Base-by-base conservation (phyloP, 2,797 vertebrate species). In the Knipowitschia caucasica region DNA sequence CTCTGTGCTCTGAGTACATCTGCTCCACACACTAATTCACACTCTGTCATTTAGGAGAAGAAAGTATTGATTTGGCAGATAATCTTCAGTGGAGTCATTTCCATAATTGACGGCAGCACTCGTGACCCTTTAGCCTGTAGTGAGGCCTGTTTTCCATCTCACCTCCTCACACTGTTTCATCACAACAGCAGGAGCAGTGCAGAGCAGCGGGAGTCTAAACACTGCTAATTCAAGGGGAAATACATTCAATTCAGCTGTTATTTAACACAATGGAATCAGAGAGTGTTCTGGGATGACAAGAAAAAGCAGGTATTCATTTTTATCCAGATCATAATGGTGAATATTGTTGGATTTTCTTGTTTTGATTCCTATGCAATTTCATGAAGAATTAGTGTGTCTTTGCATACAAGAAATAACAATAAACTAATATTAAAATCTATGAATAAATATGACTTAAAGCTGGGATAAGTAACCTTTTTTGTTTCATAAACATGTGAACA, bases 41-140 rank as follows among this genome's bases (percentile, higher is more conserved):
- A 55, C 52, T 53, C 5, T 42, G 59, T 67, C 47, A 62, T 63
- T 50, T 59, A 36, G 30, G 60, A 67, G 27, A 54, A 63, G 52
- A 73, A 64, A 50, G 15, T n/a, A 82, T 72, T 21, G 75, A 79
- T 68, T 68, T 64, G 56, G 46, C 5, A 39, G 24, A 18, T 60
- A 71, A 69, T 76, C 49, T 59, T 34, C 31, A 56, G 52, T 75
- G 70, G 75, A 64, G 50, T 67, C 5, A 67, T 78, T 71, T 69
- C 62, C 66, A 59, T 68, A 59, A 58, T 2, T 67, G 70, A 78
- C 72, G 67, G n/a, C 36, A 31, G 12, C 61, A 60, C 46, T 82
- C 67, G 60, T 53, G 50, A 58, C 60, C 65, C 51, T 75, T 57
- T 62, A 59, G 70, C 67, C 58, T 49, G 4, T 14, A 53, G 44